Conservation (phyloP, 2,797 vertebrate species). For the Melanotaenia maccullochi region DNA sequence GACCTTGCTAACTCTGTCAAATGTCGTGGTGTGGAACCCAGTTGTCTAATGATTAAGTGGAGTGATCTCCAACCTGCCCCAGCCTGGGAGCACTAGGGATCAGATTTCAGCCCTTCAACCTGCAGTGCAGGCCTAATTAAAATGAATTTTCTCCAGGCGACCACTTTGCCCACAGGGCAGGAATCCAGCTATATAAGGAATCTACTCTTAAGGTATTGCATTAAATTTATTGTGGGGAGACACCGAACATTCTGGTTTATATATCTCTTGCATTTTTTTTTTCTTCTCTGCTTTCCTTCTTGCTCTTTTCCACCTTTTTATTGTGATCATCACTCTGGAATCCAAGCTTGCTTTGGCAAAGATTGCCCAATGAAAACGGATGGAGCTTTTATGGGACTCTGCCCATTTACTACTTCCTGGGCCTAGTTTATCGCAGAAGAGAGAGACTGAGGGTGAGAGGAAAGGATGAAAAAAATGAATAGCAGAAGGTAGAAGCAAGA, state of each 20-base stretch:
- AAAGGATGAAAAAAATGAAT: conserved; percentile 37
- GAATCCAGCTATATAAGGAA: conserved; percentile 76
- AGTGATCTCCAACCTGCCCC: conserved; percentile 83
- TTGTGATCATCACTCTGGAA: conserved; percentile 83
- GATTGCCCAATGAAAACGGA: conserved; percentile 80
- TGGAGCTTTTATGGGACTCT: conserved; percentile 75
- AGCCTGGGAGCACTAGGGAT: conserved; percentile 78
- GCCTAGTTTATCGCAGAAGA: conserved; percentile 68
- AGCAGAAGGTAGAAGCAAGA: conserved; percentile 54
- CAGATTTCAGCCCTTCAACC: conserved; percentile 83
- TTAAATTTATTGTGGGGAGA: conserved; percentile 80
- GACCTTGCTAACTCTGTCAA: conserved; percentile 76
- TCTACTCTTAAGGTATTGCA: conserved; percentile 82
- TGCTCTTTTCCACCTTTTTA: conserved; percentile 76
- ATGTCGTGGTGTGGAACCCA: conserved; percentile 77
- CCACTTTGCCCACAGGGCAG: conserved; percentile 81
- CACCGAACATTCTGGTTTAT: conserved; percentile 80
- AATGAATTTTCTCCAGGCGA: conserved; percentile 85
- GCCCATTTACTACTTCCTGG: conserved; percentile 79
- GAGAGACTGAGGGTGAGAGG: conserved; percentile 24
- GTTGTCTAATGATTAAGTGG: conserved; percentile 86
- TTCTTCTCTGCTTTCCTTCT: conserved; percentile 52
- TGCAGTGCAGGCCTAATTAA: conserved; percentile 85
- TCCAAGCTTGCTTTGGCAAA: conserved; percentile 80
- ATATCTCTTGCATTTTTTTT: conserved; percentile 68